Base-by-base conservation (phyloP, 2,113 vertebrate genomes). In the Ptyas mucosa region DNA sequence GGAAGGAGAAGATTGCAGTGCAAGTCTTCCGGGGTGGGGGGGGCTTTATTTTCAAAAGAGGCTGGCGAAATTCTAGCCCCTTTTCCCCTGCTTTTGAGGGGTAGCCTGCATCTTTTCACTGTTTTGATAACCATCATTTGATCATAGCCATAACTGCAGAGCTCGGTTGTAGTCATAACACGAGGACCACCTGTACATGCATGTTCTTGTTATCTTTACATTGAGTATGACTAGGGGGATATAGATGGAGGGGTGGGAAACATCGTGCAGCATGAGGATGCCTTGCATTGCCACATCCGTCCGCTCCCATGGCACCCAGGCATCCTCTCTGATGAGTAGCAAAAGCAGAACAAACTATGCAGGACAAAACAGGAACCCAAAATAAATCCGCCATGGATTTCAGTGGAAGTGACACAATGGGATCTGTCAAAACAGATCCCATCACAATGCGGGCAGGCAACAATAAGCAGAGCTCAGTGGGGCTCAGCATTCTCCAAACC, bases 141-240 rank as follows among this genome's bases (percentile, higher is more conserved):
- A n/a, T 69, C 12, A 14, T 6, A 69, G 5, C 61, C 29, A n/a
- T n/a, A n/a, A n/a, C n/a, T 14, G 61, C 61, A 69, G 61, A 69
- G 29, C 29, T 69, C 4, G 29, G 12, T 69, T 69, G 24, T 0
- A 15, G 29, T 14, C 5, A n/a, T n/a, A 69, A 69, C 29, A 14
- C 29, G 1, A 5, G 29, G 61, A n/a, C 29, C 61, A 69, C 10
- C 4, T 6, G 85, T 3, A 69, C 5, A 2, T 93, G 57, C 21
- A 20, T 93, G 91, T n/a, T 89, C 0, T 90, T 91, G 91, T 24
- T 15, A 88, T 54, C 3, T 64, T 89, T 52, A 88, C 81, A 93
- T 58, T 51, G 2, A 55, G 89, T 87, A 93, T 89, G 49, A 86
- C 87, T 15, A 89, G 75, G 93, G 94, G 90, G 89, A 89, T 26